Evolutionary conservation across 2,888 invertebrate species (phyloP), one percentile per base, ranked within the genome.

Genomic region (Drosophila mettleri): DNA sequence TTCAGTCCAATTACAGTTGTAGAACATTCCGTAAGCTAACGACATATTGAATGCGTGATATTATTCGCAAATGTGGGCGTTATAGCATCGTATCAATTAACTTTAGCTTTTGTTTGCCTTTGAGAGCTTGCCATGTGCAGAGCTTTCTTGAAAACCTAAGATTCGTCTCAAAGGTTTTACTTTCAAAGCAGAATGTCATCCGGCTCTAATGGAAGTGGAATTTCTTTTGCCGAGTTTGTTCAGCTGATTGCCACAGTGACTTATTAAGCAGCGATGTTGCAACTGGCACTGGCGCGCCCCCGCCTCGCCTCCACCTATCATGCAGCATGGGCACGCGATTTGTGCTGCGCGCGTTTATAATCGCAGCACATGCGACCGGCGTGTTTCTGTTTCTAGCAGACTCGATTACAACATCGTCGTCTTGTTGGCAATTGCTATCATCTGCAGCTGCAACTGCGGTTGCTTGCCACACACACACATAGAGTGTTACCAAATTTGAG

Each of bases 331-430:
- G 53, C 78, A 66, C 65, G 74, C 62, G 58, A 80, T 74, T 54
- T 62, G 38, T 53, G 33, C 41, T 41, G 22, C 3, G n/a, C 22
- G 41, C 22, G 22, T 24, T 41, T 41, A 5, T 45, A 45, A 29
- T 29, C 24, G 20, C 34, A 48, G 49, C 29, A 69, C 79, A 73
- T 65, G 84, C 77, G 38, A 73, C 48, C 54, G 52, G 59, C 62
- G 62, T 48, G 41, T 62, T 75, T 67, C 41, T 33, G 58, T 63
- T 49, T 27, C 39, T 20, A 63, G 64, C 74, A 34, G 61, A 59
- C 52, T 51, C 60, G 70, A 78, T 76, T 78, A 58, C 79, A 66
- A 63, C 68, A 77, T 55, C n/a, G 41, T 33, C 29, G 69, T 24
- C 59, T 38, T 57, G 60, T 60, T 68, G 53, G 53, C 68, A 66